Evolutionary conservation across 2,888 invertebrate species (phyloP), one percentile per base, ranked within the genome.

Genomic region (Acronicta psi): DNA sequence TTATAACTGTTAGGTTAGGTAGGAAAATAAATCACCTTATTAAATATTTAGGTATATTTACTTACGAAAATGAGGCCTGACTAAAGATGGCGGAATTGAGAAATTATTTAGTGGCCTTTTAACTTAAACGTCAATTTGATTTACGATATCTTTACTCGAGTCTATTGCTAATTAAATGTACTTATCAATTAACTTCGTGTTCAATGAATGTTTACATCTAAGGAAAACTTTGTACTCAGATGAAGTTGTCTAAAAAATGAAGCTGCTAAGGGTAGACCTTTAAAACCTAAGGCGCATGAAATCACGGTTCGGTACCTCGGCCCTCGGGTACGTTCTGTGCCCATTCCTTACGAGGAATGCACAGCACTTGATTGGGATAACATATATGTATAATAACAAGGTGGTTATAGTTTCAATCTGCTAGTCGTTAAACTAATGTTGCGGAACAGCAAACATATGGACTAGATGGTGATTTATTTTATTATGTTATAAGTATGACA

Each of bases 261-360:
- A 11, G 10, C 11, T 29, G 11, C 11, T 29, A 11, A 29, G 29
- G 11, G 29, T 25, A 2, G 5, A 5, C 10, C 9, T 18, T 3
- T 13, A 29, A 25, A 25, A 25, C 20, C 57, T 65, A 23, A 65
- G 34, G 20, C 11, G 11, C 9, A 58, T 45, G 31, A 29, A 43
- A 66, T 9, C 1, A 18, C 16, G 29, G 11, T 10, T 29, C 1
- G 29, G 29, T 2, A n/a, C n/a, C n/a, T n/a, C n/a, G n/a, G n/a
- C n/a, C n/a, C n/a, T n/a, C n/a, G n/a, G n/a, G n/a, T n/a, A 29
- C 29, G 11, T 11, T 11, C 36, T 18, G 17, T 10, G 14, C 18
- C 18, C 36, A 23, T 58, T 58, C 13, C 14, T 29, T 20, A 13
- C 3, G 2, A 29, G 5, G 2, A 25, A 1, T 25, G 25, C 10